These are phyloP conservation scores for Drepanosiphum platanoidis DNA, from an alignment of 2,888 invertebrate genomes.

Conservation along the genomic window DNA sequence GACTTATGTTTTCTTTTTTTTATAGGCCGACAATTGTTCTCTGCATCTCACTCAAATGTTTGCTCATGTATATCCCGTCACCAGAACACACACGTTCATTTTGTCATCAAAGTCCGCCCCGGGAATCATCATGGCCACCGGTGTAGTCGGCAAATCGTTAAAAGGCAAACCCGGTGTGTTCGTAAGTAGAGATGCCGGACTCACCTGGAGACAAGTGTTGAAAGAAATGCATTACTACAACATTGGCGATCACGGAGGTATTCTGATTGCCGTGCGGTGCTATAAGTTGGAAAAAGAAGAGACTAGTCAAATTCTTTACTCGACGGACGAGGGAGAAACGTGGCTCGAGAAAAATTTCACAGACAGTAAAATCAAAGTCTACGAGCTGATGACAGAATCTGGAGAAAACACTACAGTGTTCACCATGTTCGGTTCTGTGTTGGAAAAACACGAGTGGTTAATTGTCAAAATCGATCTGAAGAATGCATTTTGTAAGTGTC, in stretches of 20 bases:
- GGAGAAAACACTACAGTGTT: slow-evolving; percentile 93
- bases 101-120: slow-evolving; percentile 88
- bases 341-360: slow-evolving; percentile 81
- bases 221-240: slow-evolving; percentile 86
- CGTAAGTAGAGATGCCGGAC: slow-evolving; percentile 82
- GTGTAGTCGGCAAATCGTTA: slow-evolving; percentile 79
- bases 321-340: slow-evolving; percentile 84
- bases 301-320: slow-evolving; percentile 83
- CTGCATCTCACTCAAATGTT: slow-evolving; percentile 89
- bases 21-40: slow-evolving; percentile 76
- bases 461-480: slow-evolving; percentile 78
- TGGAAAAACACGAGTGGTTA: slow-evolving; percentile 85
- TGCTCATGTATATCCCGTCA: slow-evolving; percentile 82
- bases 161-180: slow-evolving; percentile 85
- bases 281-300: slow-evolving; percentile 77
- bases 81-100: slow-evolving; percentile 79
- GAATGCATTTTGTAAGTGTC: slow-evolving; percentile 71
- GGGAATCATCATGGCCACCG: slow-evolving; percentile 87
- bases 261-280: slow-evolving; percentile 85
- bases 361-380: slow-evolving; percentile 80
- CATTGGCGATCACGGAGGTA: slow-evolving; percentile 91
- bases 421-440: slow-evolving; percentile 87
- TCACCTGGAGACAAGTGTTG: slow-evolving; percentile 81
- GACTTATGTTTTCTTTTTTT: slow-evolving; percentile 64
- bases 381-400: slow-evolving; percentile 91